A percentile compares a stretch with the other conserved stretches of the same genome.
Evolutionary conservation across 2,888 invertebrate genomes (phyloP).

Genomic region (Meghimatium bilineatum): DNA sequence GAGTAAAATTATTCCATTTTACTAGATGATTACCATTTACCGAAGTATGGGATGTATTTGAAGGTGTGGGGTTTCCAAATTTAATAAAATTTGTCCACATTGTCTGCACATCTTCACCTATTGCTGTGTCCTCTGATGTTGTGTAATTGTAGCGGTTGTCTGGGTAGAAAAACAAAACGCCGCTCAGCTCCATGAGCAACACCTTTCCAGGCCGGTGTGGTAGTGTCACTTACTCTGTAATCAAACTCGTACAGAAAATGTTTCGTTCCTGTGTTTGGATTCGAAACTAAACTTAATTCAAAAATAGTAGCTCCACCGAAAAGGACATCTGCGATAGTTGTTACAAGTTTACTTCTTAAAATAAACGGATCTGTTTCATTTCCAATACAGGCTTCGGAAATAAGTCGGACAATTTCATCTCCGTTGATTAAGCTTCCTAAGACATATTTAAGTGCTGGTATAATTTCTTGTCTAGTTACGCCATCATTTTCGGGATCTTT

Average conservation of each 20-base stretch:
- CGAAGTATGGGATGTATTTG: background rate
- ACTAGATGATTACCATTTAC: background rate
- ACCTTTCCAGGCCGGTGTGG: too few relatives aligned
- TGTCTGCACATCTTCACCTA: background rate
- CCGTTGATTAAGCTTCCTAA: background rate
- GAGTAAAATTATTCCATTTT: background rate
- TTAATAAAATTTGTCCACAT: conserved; percentile 1
- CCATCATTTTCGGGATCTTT: conserved; percentile 14
- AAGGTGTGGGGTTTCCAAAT: background rate
- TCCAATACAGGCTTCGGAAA: background rate
- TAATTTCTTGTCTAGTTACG: background rate
- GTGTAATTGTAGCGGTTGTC: too few relatives aligned
- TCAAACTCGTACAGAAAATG: conserved; percentile 9
- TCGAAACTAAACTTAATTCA: background rate
- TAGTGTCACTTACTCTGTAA: background rate
- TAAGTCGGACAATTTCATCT: background rate
- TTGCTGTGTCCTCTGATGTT: background rate
- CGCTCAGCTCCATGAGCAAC: too few relatives aligned
- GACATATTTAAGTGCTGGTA: too few relatives aligned
- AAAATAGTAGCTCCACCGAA: background rate
- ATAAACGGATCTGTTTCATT: conserved; percentile 8
- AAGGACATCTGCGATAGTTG: background rate
- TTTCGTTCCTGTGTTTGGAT: background rate
- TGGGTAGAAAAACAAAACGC: too few relatives aligned
- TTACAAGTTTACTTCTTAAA: conserved; percentile 2